These are phyloP conservation scores for Dryobota labecula DNA, from an alignment of 2,888 invertebrate species.

Conservation along the genomic window DNA sequence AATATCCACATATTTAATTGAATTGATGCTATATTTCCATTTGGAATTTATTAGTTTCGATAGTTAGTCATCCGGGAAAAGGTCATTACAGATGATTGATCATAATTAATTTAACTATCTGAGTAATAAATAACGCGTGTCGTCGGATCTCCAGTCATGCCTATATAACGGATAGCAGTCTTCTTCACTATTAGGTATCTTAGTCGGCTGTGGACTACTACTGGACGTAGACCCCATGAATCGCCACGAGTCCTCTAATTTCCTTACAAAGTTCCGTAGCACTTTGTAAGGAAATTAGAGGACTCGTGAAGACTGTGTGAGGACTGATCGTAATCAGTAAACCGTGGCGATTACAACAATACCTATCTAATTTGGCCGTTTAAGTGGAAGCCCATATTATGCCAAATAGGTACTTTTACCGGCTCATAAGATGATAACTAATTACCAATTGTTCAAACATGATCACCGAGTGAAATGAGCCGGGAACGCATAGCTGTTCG, in stretches of 20 bases:
- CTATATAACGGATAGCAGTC: too few relatives aligned
- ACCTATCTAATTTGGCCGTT: too few relatives aligned
- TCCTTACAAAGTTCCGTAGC: too few relatives aligned
- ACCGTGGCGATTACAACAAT: too few relatives aligned
- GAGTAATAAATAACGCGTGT: slow-evolving; percentile 23
- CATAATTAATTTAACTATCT: slow-evolving; percentile 21
- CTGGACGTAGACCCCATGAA: neutral
- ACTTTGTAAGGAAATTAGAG: too few relatives aligned
- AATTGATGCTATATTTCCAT: slow-evolving; percentile 32
- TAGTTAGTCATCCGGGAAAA: slow-evolving; percentile 34
- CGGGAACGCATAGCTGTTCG: slow-evolving; percentile 43
- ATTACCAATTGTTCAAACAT: slow-evolving; percentile 30
- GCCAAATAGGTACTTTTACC: neutral
- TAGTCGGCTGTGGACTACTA: too few relatives aligned
- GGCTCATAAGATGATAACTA: slow-evolving; percentile 3
- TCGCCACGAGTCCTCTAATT: neutral
- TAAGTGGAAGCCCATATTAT: neutral
- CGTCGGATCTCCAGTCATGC: too few relatives aligned
- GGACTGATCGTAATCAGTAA: too few relatives aligned
- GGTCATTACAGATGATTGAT: slow-evolving; percentile 35
- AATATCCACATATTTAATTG: slow-evolving; percentile 6
- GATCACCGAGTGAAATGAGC: slow-evolving; percentile 51
- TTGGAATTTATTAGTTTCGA: slow-evolving; percentile 29
- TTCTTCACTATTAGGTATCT: too few relatives aligned
- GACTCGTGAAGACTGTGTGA: too few relatives aligned